Base-by-base conservation (phyloP, 2,888 invertebrate genomes). In the Andrena marginata region DNA sequence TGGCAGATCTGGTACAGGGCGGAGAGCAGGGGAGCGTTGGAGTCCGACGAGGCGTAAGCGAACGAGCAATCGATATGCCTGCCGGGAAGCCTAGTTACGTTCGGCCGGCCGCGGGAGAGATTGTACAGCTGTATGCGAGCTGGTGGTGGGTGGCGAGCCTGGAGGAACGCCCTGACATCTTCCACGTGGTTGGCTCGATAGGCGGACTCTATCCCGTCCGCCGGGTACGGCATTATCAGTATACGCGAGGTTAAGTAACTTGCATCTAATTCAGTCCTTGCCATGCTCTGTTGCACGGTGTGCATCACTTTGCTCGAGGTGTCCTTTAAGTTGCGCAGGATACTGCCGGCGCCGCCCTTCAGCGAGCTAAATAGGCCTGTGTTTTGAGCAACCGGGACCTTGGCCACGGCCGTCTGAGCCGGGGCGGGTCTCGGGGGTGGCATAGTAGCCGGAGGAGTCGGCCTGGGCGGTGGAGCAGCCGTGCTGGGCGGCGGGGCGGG, bases 221-320 rank as follows among this genome's bases (percentile, higher is more conserved):
- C 98, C 1, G 99, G 98, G 93, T 97, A 98, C 6, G 99, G 98
- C 98, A 99, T 99, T 23, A 99, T 98, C 90, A 98, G 95, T 75
- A 99, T 95, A 77, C 99, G 96, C 68, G 98, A 98, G 10, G 99
- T 99, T 85, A 99, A 96, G 94, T 98, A 98, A 92, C 97, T 98
- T 74, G 99, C 97, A 93, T 99, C 99, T 91, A 99, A 94, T 94
- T 99, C 99, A 68, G 96, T 97, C 89, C 97, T 95, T 48, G 97
- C 97, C 94, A 98, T 98, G 63, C 97, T 97, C 96, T 98, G 98
- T 94, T 98, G 98, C 86, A 99, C 98, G 51, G 98, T 98, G 93
- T 99, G 98, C 97, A 99, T 99, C 59, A 99, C 98, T 95, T 99
- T 99, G 51, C 97, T 97, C 26, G 99, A 98, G 0, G 99, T 99